Percentiles rank a stretch among this genome's conserved stretches.
phyloP scores from a whole-genome alignment of 2,888 invertebrate genomes.

The Busseola fusca region DNA sequence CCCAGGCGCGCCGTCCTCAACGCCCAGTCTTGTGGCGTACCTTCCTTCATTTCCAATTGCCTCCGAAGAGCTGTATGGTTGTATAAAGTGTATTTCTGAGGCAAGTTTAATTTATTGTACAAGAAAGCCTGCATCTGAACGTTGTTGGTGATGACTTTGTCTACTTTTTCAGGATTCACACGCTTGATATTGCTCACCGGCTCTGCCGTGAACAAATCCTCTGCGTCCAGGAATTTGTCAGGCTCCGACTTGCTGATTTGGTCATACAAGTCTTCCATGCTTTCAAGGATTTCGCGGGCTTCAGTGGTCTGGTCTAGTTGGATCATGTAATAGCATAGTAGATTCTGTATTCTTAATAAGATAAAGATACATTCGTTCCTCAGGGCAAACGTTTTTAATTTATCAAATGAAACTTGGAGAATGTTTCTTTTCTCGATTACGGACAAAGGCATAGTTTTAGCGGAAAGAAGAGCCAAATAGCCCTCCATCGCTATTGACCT shows the following conservation, averaged over 20 bases:
- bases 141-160: conserved; percentile 89
- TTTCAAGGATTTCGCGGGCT: conserved; percentile 86
- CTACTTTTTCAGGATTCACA: conserved; percentile 85
- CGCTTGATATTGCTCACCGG: conserved; percentile 73
- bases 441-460: conserved; percentile 79
- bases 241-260: conserved; percentile 75
- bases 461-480: conserved; percentile 79
- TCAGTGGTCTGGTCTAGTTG: conserved; percentile 84
- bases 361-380: conserved; percentile 85
- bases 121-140: conserved; percentile 90
- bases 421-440: conserved; percentile 78
- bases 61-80: conserved; percentile 89
- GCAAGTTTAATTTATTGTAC: conserved; percentile 88
- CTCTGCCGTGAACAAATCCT: conserved; percentile 87
- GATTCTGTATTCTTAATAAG: conserved; percentile 88
- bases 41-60: conserved; percentile 88
- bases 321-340: conserved; percentile 88
- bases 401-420: conserved; percentile 76
- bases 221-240: conserved; percentile 83
- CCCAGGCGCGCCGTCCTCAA: conserved; percentile 87
- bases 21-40: conserved; percentile 89
- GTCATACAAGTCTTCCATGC: conserved; percentile 83
- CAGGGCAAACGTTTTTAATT: conserved; percentile 76
- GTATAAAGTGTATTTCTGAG: conserved; percentile 86
- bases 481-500: conserved; percentile 84